These are phyloP conservation scores for Collichthys lucidus DNA, from an alignment of 2,113 vertebrate species.

Conservation along the genomic window DNA sequence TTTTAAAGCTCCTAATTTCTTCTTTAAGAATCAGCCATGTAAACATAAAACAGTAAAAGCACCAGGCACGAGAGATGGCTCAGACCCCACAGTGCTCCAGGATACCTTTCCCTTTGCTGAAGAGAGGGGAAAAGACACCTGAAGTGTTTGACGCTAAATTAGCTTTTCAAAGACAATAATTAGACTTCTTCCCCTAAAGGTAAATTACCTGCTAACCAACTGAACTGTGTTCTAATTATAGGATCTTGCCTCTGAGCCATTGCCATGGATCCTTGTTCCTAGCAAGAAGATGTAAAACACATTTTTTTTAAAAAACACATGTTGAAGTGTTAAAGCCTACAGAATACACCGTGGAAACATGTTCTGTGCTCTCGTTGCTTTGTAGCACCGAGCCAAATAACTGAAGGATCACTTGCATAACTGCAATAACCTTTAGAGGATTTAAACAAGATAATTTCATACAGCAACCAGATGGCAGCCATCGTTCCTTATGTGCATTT, in stretches of 20 bases:
- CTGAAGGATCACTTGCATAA: constrained; percentile 59
- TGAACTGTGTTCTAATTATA: constrained; percentile 88
- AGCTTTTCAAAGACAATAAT: constrained; percentile 89
- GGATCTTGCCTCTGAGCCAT: constrained; percentile 80
- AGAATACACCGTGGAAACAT: constrained; percentile 68
- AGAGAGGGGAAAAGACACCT: constrained; percentile 83
- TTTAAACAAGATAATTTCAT: constrained; percentile 72
- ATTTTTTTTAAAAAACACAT: constrained; percentile 63
- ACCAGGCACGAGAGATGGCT: constrained; percentile 46
- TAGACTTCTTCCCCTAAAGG: constrained; percentile 86
- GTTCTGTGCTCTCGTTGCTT: constrained; percentile 47
- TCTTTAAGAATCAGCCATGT: constrained; percentile 58
- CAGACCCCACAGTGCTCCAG: constrained; percentile 64
- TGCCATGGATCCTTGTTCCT: constrained; percentile 72
- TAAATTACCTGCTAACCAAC: constrained; percentile 88
- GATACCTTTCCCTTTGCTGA: constrained; percentile 79
- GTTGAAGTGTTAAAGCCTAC: constrained; percentile 61
- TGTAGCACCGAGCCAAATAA: constrained; percentile 44
- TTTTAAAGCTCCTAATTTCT: constrained; percentile 49
- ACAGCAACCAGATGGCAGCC: constrained; percentile 62
- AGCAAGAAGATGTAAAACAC: constrained; percentile 82
- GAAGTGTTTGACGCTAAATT: constrained; percentile 87
- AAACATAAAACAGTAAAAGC: constrained; percentile 69
- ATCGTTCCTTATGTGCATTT: constrained; percentile 62
- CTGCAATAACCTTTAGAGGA: constrained; percentile 72